Conservation (phyloP, 2,888 invertebrate species). For the Podabrus alpinus region DNA sequence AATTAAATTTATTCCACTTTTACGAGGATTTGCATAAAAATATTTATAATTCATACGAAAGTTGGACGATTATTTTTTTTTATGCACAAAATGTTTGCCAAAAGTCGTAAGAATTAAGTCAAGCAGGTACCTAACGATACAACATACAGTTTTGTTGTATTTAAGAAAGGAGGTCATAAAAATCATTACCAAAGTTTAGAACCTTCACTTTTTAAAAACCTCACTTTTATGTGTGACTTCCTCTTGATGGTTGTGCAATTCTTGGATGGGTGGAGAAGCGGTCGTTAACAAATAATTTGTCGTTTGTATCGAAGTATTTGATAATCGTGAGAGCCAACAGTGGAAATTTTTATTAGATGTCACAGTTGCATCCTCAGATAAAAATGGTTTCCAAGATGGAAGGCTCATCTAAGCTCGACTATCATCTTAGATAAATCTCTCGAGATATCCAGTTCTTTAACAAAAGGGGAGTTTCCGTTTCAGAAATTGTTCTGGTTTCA, state of each 20-base stretch:
- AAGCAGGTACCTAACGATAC: not conserved
- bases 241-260: not conserved
- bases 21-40: not conserved
- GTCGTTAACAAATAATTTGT: not conserved
- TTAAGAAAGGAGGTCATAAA: not conserved
- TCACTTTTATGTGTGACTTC: not conserved
- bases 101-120: not conserved
- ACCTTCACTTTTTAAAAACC: not conserved
- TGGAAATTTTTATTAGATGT: not conserved
- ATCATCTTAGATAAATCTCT: not conserved
- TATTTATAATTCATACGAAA: not conserved
- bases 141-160: not conserved
- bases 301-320: not conserved
- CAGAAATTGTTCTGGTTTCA: not conserved
- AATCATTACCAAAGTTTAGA: not conserved
- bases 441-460: not conserved
- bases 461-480: not conserved
- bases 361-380: not conserved
- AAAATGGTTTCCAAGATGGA: not conserved
- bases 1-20: not conserved
- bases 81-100: not conserved
- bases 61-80: not conserved
- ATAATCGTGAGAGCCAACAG: not conserved
- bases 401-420: not conserved
- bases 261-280: not conserved